phyloP scores from a whole-genome alignment of 1,140 invertebrate species.

The Lepidurus couesii region DNA sequence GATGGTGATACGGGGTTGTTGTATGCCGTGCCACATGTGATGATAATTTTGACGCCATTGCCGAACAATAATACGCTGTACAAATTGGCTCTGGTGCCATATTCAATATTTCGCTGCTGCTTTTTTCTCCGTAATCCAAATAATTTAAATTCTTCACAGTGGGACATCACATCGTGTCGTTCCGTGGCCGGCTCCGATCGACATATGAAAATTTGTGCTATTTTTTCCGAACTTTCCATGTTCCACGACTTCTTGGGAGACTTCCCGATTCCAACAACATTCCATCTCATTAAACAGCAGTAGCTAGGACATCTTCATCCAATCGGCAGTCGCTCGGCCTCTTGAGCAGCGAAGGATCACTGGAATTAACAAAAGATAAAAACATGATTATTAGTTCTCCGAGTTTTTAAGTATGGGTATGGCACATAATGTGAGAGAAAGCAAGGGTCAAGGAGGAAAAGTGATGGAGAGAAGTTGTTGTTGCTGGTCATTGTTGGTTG shows the following conservation, averaged over 20 bases:
- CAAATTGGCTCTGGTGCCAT: too few relatives aligned
- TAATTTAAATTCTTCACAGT: conserved; percentile 16
- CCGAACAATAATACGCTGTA: background rate
- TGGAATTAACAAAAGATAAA: background rate
- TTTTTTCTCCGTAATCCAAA: background rate
- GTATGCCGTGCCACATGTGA: background rate
- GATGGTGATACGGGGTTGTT: background rate
- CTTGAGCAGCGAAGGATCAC: background rate
- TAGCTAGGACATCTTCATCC: conserved; percentile 15
- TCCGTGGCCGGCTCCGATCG: background rate
- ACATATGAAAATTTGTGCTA: background rate
- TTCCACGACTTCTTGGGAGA: background rate
- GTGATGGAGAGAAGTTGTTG: background rate
- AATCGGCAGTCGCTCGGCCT: conserved; percentile 12
- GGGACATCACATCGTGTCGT: conserved; percentile 9
- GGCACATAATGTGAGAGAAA: background rate
- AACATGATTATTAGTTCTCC: background rate
- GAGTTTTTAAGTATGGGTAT: background rate
- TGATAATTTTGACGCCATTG: background rate
- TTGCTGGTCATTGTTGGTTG: too few relatives aligned
- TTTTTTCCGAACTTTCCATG: background rate
- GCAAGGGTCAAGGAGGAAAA: background rate
- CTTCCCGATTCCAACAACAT: background rate
- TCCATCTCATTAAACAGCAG: background rate
- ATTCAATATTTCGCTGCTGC: background rate